Conservation (phyloP, 2,113 vertebrate genomes). For the Chionis minor region DNA sequence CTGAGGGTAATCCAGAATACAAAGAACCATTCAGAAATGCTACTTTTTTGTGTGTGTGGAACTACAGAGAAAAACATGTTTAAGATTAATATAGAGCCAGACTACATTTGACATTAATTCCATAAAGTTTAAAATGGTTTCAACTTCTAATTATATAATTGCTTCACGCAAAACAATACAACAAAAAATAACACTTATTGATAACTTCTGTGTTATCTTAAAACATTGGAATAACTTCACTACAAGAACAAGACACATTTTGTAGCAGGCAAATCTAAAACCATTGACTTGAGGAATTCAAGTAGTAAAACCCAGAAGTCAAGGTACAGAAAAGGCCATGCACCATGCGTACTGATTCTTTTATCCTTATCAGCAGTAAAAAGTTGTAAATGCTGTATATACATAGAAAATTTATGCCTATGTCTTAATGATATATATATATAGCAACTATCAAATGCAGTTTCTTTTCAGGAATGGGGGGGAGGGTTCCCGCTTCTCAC, state of each 20-base stretch:
- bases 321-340: not conserved
- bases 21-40: not conserved
- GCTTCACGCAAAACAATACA: not conserved
- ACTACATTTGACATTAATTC: not conserved
- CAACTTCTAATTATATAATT: not conserved
- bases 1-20: not conserved
- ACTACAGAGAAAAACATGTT: not conserved
- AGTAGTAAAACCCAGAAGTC: not conserved
- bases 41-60: not conserved
- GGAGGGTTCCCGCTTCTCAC: not conserved
- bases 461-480: not conserved
- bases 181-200: not conserved
- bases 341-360: not conserved
- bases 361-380: not conserved
- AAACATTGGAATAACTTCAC: not conserved
- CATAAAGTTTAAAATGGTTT: not conserved
- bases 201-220: not conserved
- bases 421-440: not conserved
- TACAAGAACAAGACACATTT: not conserved
- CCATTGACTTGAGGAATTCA: not conserved
- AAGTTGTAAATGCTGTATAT: not conserved
- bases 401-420: not conserved
- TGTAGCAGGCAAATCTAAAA: not conserved
- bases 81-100: not conserved
- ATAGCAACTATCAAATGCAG: not conserved